Percentiles rank a stretch among this genome's conserved stretches.
These are phyloP conservation scores for Helicoverpa assulta DNA, from an alignment of 2,888 invertebrate species.

Conservation along the genomic window DNA sequence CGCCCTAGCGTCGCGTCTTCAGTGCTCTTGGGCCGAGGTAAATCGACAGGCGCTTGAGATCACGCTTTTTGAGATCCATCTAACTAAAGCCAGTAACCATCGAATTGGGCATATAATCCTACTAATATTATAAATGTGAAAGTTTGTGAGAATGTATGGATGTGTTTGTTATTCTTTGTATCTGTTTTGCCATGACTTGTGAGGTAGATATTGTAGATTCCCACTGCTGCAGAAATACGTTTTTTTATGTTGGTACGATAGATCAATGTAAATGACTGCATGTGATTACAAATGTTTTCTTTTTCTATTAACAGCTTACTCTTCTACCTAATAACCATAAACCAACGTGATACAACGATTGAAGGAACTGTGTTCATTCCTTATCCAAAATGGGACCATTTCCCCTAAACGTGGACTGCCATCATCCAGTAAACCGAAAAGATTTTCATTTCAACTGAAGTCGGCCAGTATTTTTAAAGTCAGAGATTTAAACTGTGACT, in stretches of 20 bases:
- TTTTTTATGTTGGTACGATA: no score
- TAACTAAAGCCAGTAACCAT: not conserved
- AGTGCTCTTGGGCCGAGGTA: not conserved
- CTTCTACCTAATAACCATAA: no score
- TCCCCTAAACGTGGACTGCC: slow-evolving; percentile 12
- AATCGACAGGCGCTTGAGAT: slow-evolving; percentile 64
- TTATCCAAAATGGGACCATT: slow-evolving; percentile 1
- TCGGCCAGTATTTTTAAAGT: slow-evolving; percentile 49
- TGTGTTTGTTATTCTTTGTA: no score
- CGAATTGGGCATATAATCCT: no score
- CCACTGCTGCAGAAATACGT: no score
- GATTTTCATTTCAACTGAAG: slow-evolving; percentile 47
- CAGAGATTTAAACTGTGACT: slow-evolving; percentile 60
- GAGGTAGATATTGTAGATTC: no score
- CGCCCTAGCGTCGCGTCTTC: slow-evolving; percentile 7
- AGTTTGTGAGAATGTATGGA: no score
- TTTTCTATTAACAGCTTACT: no score
- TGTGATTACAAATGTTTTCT: no score
- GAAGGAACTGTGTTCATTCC: not conserved
- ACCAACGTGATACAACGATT: slow-evolving; percentile 1
- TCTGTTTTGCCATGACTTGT: no score
- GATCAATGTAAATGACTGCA: no score
- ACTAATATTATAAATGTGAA: no score
- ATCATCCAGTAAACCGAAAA: slow-evolving; percentile 64
- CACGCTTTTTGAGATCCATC: slow-evolving; percentile 2